Evolutionary conservation across 2,888 invertebrate species (phyloP).

Genomic region (Linyphia triangularis): DNA sequence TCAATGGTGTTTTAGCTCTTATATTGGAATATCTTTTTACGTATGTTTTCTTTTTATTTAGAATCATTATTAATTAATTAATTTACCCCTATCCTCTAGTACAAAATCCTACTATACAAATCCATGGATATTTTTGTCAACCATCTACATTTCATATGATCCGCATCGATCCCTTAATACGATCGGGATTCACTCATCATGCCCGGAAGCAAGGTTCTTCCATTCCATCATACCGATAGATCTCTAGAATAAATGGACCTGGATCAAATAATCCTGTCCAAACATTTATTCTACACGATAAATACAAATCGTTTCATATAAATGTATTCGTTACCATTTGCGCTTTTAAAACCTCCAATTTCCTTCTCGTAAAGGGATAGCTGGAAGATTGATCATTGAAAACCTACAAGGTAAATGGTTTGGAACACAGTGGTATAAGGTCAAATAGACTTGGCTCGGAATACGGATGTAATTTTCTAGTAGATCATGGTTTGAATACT

Average conservation of each 20-base stretch:
- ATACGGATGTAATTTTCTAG: too few relatives aligned
- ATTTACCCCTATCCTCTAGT: too few relatives aligned
- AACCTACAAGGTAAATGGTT: neutral
- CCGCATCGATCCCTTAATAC: neutral
- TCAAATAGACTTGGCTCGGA: neutral
- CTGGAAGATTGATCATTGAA: conserved; percentile 61
- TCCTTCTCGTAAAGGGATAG: conserved; percentile 16
- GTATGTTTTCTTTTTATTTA: too few relatives aligned
- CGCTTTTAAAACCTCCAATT: conserved; percentile 64
- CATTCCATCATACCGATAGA: neutral
- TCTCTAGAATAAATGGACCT: conserved; percentile 6
- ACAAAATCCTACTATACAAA: too few relatives aligned
- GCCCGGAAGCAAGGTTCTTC: too few relatives aligned
- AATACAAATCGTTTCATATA: conserved; percentile 61
- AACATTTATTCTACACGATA: conserved; percentile 70
- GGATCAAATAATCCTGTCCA: conserved; percentile 47
- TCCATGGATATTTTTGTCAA: too few relatives aligned
- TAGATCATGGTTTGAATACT: too few relatives aligned
- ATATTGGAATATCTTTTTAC: too few relatives aligned
- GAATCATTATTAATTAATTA: too few relatives aligned
- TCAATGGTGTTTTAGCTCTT: too few relatives aligned
- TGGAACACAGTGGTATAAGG: conserved; percentile 43
- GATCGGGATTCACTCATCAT: neutral
- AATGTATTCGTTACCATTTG: conserved; percentile 27
- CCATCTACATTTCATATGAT: neutral